Conservation (phyloP, 2,113 vertebrate genomes). For the Oreotrochilus melanogaster region DNA sequence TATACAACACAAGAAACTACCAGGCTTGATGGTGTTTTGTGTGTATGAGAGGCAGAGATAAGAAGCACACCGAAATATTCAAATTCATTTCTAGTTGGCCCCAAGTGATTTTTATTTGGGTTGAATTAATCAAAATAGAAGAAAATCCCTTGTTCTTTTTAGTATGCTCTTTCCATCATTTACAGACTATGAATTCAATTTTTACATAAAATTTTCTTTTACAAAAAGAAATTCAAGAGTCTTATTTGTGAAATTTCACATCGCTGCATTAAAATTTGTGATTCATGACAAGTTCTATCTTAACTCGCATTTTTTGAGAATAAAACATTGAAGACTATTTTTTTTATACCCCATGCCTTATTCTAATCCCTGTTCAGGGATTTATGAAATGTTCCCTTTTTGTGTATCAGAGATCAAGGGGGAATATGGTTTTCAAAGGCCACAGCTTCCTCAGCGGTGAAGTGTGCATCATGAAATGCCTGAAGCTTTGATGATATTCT, state of each 20-base stretch:
- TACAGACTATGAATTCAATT: background rate
- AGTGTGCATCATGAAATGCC: background rate
- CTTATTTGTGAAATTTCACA: background rate
- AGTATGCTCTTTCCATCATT: background rate
- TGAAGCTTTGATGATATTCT: slow-evolving; percentile 19
- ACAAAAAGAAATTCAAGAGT: background rate
- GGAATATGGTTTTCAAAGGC: background rate
- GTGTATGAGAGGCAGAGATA: background rate
- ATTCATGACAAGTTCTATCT: background rate
- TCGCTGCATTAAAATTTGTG: background rate
- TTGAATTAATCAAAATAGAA: background rate
- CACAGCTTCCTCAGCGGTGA: background rate
- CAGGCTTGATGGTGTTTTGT: background rate
- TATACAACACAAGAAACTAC: background rate
- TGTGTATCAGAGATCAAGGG: background rate
- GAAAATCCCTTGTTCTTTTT: rapidly evolving
- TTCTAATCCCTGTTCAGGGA: background rate
- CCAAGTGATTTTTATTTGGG: background rate
- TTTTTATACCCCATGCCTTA: background rate
- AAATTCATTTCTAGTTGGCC: background rate
- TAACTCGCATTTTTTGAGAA: background rate
- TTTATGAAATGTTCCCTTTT: background rate
- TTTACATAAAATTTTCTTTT: background rate
- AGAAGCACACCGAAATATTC: background rate
- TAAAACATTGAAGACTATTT: no score